Conservation (phyloP, 64 coral and sea anemone species). For the Pachyseris speciosa region DNA sequence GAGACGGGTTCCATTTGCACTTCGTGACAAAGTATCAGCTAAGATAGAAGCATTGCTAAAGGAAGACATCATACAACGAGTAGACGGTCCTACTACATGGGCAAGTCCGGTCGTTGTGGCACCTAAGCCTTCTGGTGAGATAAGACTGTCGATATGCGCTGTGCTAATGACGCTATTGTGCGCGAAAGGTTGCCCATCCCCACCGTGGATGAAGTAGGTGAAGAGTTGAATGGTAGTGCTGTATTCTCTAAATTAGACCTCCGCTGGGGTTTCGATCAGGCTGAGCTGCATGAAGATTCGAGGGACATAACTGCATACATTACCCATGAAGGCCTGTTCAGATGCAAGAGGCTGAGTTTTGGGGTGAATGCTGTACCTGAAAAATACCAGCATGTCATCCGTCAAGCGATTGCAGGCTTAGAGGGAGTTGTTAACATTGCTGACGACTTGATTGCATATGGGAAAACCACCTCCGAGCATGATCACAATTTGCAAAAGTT, state of each 20-base stretch:
- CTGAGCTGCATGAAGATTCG: conserved; percentile 6
- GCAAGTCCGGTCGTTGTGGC: conserved; percentile 25
- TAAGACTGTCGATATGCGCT: background rate
- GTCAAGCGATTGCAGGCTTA: conserved; percentile 6
- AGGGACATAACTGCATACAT: conserved; percentile 4
- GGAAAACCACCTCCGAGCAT: background rate
- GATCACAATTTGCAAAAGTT: background rate
- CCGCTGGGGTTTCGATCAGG: conserved; percentile 19
- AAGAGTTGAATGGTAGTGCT: conserved; percentile 39
- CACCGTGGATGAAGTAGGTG: conserved; percentile 8
- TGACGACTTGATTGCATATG: background rate
- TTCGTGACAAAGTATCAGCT: background rate
- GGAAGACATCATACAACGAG: conserved; percentile 10
- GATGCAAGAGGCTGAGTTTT: conserved; percentile 9
- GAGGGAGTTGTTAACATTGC: background rate
- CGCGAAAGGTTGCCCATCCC: background rate
- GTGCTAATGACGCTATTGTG: background rate
- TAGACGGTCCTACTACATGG: conserved; percentile 33
- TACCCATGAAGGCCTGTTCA: background rate
- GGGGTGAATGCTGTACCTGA: conserved; percentile 18
- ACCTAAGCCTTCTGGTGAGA: background rate
- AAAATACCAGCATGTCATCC: conserved; percentile 60
- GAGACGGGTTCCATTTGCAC: background rate
- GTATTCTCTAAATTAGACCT: conserved; percentile 30
- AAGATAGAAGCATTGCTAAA: background rate